A percentile compares a stretch with the other conserved stretches of the same genome.
Conservation (phyloP, 2,888 invertebrate species). For the Drosophila nr. perissopoda region DNA sequence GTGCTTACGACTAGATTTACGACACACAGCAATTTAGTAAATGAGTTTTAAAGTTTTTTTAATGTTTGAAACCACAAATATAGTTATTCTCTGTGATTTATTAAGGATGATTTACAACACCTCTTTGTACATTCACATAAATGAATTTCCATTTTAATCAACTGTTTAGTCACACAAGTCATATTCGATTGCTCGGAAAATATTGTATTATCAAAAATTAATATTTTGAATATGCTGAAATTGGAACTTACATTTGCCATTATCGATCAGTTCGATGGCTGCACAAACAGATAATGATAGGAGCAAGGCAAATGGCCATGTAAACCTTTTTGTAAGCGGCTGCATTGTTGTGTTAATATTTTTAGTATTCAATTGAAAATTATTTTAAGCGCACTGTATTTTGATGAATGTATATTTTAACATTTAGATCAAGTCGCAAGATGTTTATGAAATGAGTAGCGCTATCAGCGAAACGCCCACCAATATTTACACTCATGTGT, state of each 20-base stretch:
- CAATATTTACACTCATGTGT: constrained; percentile 30
- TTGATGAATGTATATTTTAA: constrained; percentile 12
- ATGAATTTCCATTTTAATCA: background rate
- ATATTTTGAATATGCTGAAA: background rate
- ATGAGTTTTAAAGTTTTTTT: background rate
- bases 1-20: background rate
- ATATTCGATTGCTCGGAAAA: background rate
- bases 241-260: constrained; percentile 82
- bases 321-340: constrained; percentile 28
- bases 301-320: constrained; percentile 30
- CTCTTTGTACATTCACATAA: background rate
- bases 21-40: background rate
- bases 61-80: background rate
- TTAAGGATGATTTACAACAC: background rate
- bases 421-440: constrained; percentile 20
- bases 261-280: constrained; percentile 57
- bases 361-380: constrained; percentile 6
- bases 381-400: constrained; percentile 28
- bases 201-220: background rate
- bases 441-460: constrained; percentile 31
- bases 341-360: constrained; percentile 51
- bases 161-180: background rate
- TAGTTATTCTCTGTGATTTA: too few relatives aligned
- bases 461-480: constrained; percentile 50
- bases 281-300: constrained; percentile 58